Conservation (phyloP, 2,113 vertebrate species). For the Columba livia region DNA sequence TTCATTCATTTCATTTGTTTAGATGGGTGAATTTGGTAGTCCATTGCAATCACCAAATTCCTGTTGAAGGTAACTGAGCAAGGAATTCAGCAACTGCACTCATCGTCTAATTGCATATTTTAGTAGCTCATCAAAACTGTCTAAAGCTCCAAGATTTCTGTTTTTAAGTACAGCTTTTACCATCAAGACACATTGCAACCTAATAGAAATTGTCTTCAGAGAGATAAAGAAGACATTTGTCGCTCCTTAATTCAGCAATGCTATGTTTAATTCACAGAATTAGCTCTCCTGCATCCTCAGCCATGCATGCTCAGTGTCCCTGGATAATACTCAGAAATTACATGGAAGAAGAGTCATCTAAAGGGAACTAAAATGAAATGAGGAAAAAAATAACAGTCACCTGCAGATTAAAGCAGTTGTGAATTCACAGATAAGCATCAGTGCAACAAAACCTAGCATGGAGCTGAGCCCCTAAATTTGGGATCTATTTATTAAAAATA, state of each 20-base stretch:
- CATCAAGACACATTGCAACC: neutral
- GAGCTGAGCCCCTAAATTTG: neutral
- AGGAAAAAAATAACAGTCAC: neutral
- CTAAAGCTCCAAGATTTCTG: neutral
- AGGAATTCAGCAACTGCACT: neutral
- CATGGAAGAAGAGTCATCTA: neutral
- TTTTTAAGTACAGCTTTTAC: neutral
- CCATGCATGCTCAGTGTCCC: rapidly evolving
- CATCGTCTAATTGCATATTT: neutral
- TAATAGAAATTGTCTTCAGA: neutral
- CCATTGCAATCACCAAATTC: neutral
- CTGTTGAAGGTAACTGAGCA: neutral
- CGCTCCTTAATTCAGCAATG: neutral
- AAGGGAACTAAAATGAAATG: neutral
- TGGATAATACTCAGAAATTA: neutral
- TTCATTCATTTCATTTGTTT: neutral
- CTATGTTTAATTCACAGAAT: neutral
- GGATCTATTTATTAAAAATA: neutral
- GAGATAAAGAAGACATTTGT: neutral
- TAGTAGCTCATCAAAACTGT: neutral
- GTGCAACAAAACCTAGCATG: neutral
- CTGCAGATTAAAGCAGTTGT: neutral
- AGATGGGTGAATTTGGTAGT: neutral
- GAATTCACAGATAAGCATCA: neutral
- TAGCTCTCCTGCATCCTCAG: neutral